Conservation (phyloP, 2,888 invertebrate species). For the Drosophila mimetica region DNA sequence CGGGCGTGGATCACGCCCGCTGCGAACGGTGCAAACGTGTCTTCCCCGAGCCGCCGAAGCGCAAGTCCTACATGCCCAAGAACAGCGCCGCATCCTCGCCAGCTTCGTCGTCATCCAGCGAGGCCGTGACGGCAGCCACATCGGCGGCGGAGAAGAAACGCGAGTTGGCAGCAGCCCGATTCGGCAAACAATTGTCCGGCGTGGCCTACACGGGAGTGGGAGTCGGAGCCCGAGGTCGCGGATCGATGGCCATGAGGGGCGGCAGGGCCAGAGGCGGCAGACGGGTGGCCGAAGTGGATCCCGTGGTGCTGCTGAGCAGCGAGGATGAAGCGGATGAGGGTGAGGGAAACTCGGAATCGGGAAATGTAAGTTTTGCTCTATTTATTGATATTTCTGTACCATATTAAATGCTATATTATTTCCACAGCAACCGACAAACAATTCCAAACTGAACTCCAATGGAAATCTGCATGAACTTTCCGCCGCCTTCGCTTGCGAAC, state of each 20-base stretch:
- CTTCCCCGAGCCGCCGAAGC: slow-evolving; percentile 90
- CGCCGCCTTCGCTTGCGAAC: slow-evolving; percentile 80
- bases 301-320: slow-evolving; percentile 89
- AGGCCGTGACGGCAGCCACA: slow-evolving; percentile 24
- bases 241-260: slow-evolving; percentile 82
- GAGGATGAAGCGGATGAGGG: slow-evolving; percentile 88
- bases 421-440: slow-evolving; percentile 43
- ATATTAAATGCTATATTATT: background rate
- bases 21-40: slow-evolving; percentile 91
- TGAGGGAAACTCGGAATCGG: slow-evolving; percentile 69
- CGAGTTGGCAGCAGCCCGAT: slow-evolving; percentile 43
- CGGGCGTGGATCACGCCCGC: slow-evolving; percentile 91
- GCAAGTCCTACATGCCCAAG: slow-evolving; percentile 73
- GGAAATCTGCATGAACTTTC: slow-evolving; percentile 50
- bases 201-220: slow-evolving; percentile 29
- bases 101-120: slow-evolving; percentile 31
- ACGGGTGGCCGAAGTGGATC: slow-evolving; percentile 87
- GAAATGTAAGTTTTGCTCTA: slow-evolving; percentile 61
- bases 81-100: slow-evolving; percentile 44
- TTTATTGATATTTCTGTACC: no score
- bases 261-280: slow-evolving; percentile 77
- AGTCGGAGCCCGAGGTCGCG: slow-evolving; percentile 51
- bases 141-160: slow-evolving; percentile 75
- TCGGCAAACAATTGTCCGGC: slow-evolving; percentile 49
- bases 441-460: slow-evolving; percentile 53